Conservation (phyloP, 2,888 invertebrate species). For the Ophion obscuratus region DNA sequence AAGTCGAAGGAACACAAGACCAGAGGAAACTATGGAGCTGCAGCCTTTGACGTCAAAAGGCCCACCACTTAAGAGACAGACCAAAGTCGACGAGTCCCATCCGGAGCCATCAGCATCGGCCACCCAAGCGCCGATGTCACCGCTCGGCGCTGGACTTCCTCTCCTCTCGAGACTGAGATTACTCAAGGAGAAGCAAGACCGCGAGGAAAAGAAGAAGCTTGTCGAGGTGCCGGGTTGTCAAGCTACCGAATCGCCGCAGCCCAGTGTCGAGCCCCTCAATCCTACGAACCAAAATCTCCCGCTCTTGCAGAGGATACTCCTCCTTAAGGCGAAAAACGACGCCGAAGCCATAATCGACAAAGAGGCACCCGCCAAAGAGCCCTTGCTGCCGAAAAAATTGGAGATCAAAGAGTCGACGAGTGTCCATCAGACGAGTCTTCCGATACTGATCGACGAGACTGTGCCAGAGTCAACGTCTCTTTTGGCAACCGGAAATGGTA, state of each 20-base stretch:
- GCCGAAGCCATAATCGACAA: constrained; percentile 76
- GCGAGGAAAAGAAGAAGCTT: constrained; percentile 81
- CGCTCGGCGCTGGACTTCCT: constrained; percentile 93
- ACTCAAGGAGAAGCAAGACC: constrained; percentile 93
- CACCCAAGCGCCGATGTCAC: constrained; percentile 88
- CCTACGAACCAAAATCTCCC: constrained; percentile 85
- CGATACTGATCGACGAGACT: constrained; percentile 49
- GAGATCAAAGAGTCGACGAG: constrained; percentile 68
- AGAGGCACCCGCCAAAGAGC: constrained; percentile 77
- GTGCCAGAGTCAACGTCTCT: constrained; percentile 40
- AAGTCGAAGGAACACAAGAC: constrained; percentile 83
- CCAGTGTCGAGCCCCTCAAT: constrained; percentile 70
- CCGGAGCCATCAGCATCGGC: constrained; percentile 83
- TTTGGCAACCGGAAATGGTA: constrained; percentile 69
- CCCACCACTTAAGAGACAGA: constrained; percentile 83
- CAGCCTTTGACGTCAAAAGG: constrained; percentile 86
- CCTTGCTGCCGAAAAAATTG: constrained; percentile 73
- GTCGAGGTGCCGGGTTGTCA: constrained; percentile 73
- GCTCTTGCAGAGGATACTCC: constrained; percentile 89
- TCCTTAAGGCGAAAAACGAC: constrained; percentile 92
- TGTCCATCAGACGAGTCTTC: constrained; percentile 38
- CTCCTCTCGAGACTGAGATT: constrained; percentile 91
- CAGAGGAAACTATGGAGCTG: constrained; percentile 88
- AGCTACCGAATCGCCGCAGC: constrained; percentile 35
- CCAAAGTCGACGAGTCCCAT: constrained; percentile 81